phyloP scores from a whole-genome alignment of 92 coral and sea anemone genomes.

The Phenganax stokvisi region DNA sequence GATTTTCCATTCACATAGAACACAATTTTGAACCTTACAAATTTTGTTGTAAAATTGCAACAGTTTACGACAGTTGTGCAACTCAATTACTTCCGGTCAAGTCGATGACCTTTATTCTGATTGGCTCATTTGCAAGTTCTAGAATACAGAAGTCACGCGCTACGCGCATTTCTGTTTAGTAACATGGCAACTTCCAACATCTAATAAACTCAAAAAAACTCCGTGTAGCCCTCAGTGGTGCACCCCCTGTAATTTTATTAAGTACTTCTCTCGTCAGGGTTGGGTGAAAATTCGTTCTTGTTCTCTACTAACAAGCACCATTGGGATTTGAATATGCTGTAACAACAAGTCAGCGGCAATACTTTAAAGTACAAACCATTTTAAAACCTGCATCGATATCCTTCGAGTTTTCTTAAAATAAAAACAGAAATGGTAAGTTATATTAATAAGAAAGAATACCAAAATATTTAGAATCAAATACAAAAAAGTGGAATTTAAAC shows the following conservation, averaged over 20 bases:
- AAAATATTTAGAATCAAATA: not conserved
- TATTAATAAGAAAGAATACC: not conserved
- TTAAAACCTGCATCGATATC: not conserved
- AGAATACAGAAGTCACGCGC: slow-evolving; percentile 1
- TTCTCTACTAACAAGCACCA: not conserved
- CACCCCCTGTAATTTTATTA: too few species aligned
- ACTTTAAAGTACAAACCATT: not conserved
- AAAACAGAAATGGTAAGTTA: slow-evolving; percentile 20
- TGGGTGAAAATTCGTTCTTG: too few species aligned
- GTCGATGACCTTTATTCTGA: not conserved
- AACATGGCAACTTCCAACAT: too few species aligned
- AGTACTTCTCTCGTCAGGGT: too few species aligned
- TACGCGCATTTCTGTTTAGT: too few species aligned
- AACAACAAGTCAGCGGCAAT: slow-evolving; percentile 27
- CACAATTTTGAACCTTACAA: not conserved
- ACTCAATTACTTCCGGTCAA: not conserved
- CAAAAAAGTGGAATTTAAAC: not conserved
- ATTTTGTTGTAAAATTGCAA: slow-evolving; percentile 15
- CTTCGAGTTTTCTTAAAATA: not conserved
- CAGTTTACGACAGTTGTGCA: slow-evolving; percentile 9
- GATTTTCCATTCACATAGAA: not conserved
- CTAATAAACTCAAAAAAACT: too few species aligned
- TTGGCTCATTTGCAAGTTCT: slow-evolving; percentile 3
- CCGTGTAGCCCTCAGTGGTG: too few species aligned
- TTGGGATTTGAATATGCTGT: not conserved